Evolutionary conservation across 2,797 vertebrate genomes (phyloP).

Genomic region (Borostomias antarcticus): DNA sequence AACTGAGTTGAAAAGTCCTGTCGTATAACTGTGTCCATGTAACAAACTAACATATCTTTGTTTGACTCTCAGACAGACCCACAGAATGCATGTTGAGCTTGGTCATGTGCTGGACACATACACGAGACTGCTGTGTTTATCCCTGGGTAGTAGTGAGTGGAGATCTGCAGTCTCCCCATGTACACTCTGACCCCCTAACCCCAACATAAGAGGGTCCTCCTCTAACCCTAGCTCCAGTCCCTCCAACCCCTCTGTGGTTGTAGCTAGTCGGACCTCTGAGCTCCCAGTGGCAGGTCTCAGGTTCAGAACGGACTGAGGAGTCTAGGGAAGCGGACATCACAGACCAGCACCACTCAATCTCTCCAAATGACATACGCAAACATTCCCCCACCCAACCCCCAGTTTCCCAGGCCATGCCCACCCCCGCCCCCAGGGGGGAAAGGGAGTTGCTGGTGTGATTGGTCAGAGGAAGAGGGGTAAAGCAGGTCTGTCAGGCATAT

Average conservation of each 20-base stretch:
- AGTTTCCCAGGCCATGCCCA: background rate
- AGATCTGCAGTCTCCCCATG: too few relatives aligned
- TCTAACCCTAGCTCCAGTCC: too few relatives aligned
- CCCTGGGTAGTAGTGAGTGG: too few relatives aligned
- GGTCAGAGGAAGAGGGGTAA: too few relatives aligned
- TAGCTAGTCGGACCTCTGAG: background rate
- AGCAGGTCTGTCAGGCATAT: too few relatives aligned
- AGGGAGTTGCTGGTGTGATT: background rate
- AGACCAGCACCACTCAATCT: background rate
- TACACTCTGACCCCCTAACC: too few relatives aligned
- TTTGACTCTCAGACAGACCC: background rate
- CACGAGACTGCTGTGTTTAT: too few relatives aligned
- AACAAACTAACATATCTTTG: background rate
- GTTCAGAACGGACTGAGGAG: background rate
- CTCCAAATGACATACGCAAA: too few relatives aligned
- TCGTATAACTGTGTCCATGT: background rate
- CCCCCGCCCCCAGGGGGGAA: background rate
- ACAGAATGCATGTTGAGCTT: background rate
- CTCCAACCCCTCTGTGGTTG: too few relatives aligned
- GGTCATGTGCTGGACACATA: too few relatives aligned
- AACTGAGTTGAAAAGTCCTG: background rate
- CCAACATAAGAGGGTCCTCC: too few relatives aligned
- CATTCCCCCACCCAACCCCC: background rate
- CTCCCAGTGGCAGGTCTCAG: background rate
- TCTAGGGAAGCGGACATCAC: too few relatives aligned